These are phyloP conservation scores for Phyllopteryx taeniolatus DNA, from an alignment of 2,113 vertebrate species.

Conservation along the genomic window DNA sequence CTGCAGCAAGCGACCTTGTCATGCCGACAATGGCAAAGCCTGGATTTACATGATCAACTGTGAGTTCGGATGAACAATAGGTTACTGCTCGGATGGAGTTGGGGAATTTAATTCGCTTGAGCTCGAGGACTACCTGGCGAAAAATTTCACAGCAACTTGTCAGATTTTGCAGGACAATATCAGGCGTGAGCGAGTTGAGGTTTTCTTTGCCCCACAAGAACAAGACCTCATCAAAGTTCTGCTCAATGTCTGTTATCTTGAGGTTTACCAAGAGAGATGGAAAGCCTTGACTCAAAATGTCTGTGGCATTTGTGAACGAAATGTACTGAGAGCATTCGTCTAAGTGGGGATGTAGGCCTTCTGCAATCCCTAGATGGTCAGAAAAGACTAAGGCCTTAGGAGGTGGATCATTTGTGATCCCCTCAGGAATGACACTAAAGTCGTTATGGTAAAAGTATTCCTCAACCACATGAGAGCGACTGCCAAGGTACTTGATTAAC, in stretches of 20 bases:
- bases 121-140: constrained; percentile 72
- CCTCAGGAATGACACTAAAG: constrained; percentile 56
- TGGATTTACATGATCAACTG: constrained; percentile 74
- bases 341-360: constrained; percentile 68
- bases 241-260: constrained; percentile 52
- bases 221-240: constrained; percentile 75
- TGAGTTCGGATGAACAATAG: constrained; percentile 71
- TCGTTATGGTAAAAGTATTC: constrained; percentile 78
- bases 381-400: constrained; percentile 77
- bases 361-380: constrained; percentile 73
- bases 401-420: constrained; percentile 1
- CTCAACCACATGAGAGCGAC: constrained; percentile 59
- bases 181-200: constrained; percentile 52
- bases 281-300: constrained; percentile 38
- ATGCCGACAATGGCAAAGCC: constrained; percentile 79
- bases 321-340: constrained; percentile 69
- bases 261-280: constrained; percentile 41
- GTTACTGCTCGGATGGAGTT: constrained; percentile 76
- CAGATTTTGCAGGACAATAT: constrained; percentile 63
- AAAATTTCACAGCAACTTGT: constrained; percentile 77
- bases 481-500: constrained; percentile 69
- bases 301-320: constrained; percentile 55
- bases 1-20: constrained; percentile 75
- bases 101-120: constrained; percentile 58
- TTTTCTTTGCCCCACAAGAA: constrained; percentile 81